These are phyloP conservation scores for Protaetia brevitarsis DNA, from an alignment of 1,140 invertebrate species.

Conservation along the genomic window DNA sequence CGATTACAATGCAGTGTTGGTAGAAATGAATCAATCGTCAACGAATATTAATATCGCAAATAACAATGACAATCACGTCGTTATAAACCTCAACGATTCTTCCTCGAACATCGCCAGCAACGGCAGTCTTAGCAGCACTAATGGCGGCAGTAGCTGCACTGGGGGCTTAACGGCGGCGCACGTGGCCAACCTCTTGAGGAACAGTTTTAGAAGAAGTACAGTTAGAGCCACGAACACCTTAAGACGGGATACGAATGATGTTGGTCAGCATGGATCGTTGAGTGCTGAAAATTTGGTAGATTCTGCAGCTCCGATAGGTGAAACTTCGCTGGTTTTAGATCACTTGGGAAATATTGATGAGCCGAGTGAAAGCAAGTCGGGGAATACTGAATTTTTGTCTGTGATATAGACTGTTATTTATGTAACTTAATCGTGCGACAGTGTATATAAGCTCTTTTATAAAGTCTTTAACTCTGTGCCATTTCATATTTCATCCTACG, in stretches of 20 bases:
- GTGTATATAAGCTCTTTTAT: no score
- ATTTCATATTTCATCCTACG: neutral
- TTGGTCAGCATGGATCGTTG: constrained; percentile 38
- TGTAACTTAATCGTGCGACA: neutral
- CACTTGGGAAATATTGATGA: neutral
- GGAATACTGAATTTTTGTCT: neutral
- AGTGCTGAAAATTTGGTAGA: constrained; percentile 59
- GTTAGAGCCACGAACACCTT: constrained; percentile 28
- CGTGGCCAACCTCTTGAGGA: constrained; percentile 58
- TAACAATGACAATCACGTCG: neutral
- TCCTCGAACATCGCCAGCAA: constrained; percentile 3
- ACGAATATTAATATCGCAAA: neutral
- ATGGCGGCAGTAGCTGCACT: constrained; percentile 31
- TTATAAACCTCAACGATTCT: neutral
- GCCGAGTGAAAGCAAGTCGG: neutral
- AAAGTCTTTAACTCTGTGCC: neutral
- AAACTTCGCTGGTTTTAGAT: constrained; percentile 50
- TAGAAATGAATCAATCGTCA: constrained; percentile 45
- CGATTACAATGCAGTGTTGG: constrained; percentile 61
- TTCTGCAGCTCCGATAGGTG: constrained; percentile 57
- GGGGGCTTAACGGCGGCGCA: constrained; percentile 55
- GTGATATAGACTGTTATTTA: constrained; percentile 3
- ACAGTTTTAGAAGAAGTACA: constrained; percentile 56
- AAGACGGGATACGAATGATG: constrained; percentile 35
- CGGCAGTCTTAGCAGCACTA: constrained; percentile 30